These are phyloP conservation scores for Zophobas morio DNA, from an alignment of 1,140 invertebrate species.

Conservation along the genomic window DNA sequence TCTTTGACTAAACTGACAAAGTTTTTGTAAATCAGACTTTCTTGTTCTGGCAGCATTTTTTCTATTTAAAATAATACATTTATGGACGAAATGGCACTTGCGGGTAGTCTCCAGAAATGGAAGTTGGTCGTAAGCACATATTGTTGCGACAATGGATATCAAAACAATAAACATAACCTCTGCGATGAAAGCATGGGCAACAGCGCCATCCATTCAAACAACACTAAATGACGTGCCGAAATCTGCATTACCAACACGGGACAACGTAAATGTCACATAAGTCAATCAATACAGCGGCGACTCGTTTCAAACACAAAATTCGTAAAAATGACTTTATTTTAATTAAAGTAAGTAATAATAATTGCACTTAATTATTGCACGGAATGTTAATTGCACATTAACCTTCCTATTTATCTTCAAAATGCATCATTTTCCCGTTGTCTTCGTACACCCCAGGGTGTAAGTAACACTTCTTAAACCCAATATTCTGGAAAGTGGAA, in stretches of 20 bases:
- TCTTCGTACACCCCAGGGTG: slow-evolving; percentile 67
- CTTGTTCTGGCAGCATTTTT: slow-evolving; percentile 36
- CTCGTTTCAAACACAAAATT: too few relatives aligned
- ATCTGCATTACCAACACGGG: too few relatives aligned
- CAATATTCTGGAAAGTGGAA: slow-evolving; percentile 70
- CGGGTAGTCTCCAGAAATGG: background rate
- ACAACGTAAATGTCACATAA: too few relatives aligned
- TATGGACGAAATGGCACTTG: slow-evolving; percentile 15
- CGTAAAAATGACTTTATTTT: too few relatives aligned
- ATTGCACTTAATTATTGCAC: too few relatives aligned
- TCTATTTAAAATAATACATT: background rate
- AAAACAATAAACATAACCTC: slow-evolving; percentile 53
- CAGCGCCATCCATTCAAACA: slow-evolving; percentile 58
- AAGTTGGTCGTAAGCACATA: slow-evolving; percentile 2
- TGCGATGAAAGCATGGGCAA: slow-evolving; percentile 53
- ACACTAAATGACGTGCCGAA: too few relatives aligned
- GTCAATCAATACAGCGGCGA: too few relatives aligned
- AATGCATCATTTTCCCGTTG: slow-evolving; percentile 15
- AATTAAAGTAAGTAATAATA: too few relatives aligned
- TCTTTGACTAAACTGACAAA: slow-evolving; percentile 21
- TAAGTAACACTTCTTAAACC: slow-evolving; percentile 74
- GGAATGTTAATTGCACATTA: too few relatives aligned
- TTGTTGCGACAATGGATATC: slow-evolving; percentile 21
- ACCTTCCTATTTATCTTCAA: background rate
- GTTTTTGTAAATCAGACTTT: slow-evolving; percentile 37